These are phyloP conservation scores for Caenorhabditis virilis DNA, from an alignment of 2,888 invertebrate species.

Conservation along the genomic window DNA sequence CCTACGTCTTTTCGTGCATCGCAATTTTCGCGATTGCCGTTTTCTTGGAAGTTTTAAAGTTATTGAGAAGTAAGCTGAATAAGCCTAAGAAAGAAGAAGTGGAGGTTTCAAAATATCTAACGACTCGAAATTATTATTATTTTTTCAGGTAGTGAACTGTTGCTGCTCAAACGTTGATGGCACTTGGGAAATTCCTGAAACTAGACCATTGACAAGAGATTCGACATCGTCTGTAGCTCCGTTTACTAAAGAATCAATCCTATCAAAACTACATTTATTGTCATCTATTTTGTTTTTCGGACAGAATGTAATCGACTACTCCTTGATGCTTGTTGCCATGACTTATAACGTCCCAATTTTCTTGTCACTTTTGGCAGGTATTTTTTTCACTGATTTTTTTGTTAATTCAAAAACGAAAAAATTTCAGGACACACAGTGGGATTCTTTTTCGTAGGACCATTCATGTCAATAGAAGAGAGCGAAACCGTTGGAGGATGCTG, in stretches of 20 bases:
- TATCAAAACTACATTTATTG: background rate
- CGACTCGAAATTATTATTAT: too few relatives aligned
- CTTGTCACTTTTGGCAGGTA: constrained; percentile 19
- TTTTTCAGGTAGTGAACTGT: constrained; percentile 16
- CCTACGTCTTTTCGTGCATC: constrained; percentile 58
- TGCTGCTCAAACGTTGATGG: constrained; percentile 35
- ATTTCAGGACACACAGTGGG: constrained; percentile 56
- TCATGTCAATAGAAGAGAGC: constrained; percentile 41
- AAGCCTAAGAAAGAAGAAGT: background rate
- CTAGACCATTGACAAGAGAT: constrained; percentile 11
- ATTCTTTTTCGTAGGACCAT: constrained; percentile 55
- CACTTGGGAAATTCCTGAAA: constrained; percentile 30
- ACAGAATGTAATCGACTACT: constrained; percentile 54
- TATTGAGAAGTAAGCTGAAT: constrained; percentile 22
- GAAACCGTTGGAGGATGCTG: constrained; percentile 45
- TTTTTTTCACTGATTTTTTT: background rate
- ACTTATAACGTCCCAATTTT: constrained; percentile 59
- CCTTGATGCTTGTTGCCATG: constrained; percentile 61
- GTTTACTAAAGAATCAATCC: constrained; percentile 3
- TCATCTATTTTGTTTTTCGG: constrained; percentile 48
- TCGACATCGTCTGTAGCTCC: constrained; percentile 21
- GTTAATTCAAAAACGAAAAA: background rate
- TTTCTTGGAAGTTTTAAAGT: constrained; percentile 47
- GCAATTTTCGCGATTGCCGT: constrained; percentile 49
- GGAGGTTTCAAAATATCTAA: too few relatives aligned